These are phyloP conservation scores for Cyclura pinguis DNA, from an alignment of 2,797 vertebrate genomes.

Conservation along the genomic window DNA sequence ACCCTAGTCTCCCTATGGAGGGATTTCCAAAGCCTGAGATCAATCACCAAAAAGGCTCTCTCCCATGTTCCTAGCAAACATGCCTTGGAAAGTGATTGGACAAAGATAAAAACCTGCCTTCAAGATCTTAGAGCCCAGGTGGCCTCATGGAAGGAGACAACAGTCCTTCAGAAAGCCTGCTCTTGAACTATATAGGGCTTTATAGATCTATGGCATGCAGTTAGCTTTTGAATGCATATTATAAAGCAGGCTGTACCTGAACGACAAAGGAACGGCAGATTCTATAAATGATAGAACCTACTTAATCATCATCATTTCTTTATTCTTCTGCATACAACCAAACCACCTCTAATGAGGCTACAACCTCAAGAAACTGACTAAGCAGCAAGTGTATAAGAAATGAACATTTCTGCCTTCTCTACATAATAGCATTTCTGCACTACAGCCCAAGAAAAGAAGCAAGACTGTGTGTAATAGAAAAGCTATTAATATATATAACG, in stretches of 20 bases:
- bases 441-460: background rate
- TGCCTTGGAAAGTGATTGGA: too few relatives aligned
- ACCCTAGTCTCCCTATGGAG: too few relatives aligned
- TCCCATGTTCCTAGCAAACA: too few relatives aligned
- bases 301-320: background rate
- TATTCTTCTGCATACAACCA: background rate
- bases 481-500: slow-evolving; percentile 32
- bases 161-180: too few relatives aligned
- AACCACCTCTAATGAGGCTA: background rate
- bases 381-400: background rate
- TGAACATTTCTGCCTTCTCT: background rate
- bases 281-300: background rate
- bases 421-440: background rate
- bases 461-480: background rate
- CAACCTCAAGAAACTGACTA: background rate
- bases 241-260: background rate
- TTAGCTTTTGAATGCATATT: background rate
- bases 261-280: too few relatives aligned
- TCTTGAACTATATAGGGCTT: too few relatives aligned
- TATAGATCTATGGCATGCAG: too few relatives aligned
- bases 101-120: too few relatives aligned
- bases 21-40: too few relatives aligned
- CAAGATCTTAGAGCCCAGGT: too few relatives aligned
- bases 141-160: too few relatives aligned
- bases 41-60: too few relatives aligned